Percentiles rank a stretch among this genome's conserved stretches.
These are phyloP conservation scores for Melanotus villosus DNA, from an alignment of 2,888 invertebrate species.

Conservation along the genomic window DNA sequence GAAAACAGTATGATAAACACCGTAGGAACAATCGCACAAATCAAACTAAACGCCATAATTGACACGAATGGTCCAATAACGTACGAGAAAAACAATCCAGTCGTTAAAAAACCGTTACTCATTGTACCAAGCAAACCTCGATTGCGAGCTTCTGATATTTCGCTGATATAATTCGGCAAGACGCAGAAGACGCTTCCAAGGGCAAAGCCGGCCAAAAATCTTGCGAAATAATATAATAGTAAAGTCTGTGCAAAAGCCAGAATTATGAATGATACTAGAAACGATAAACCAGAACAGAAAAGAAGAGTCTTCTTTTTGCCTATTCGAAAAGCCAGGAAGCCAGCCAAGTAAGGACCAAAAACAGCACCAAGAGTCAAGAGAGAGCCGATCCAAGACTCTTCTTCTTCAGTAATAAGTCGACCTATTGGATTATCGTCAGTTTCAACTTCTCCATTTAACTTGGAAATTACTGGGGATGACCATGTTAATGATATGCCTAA, in stretches of 20 bases:
- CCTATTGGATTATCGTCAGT: conserved; percentile 68
- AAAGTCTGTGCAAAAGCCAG: conserved; percentile 60
- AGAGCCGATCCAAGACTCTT: conserved; percentile 83
- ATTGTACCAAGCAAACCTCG: conserved; percentile 88
- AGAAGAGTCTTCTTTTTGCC: conserved; percentile 78
- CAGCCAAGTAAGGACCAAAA: conserved; percentile 78
- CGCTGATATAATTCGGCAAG: conserved; percentile 87
- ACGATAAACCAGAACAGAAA: conserved; percentile 75
- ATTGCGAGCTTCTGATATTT: conserved; percentile 77
- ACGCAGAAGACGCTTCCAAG: conserved; percentile 79
- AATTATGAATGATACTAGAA: conserved; percentile 69
- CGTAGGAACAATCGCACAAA: conserved; percentile 76
- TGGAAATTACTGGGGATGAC: conserved; percentile 61
- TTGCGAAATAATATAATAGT: conserved; percentile 62
- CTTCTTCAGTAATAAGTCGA: conserved; percentile 69
- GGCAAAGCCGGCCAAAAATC: conserved; percentile 73
- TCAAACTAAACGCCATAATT: conserved; percentile 76
- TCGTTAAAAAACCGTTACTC: conserved; percentile 80
- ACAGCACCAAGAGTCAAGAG: conserved; percentile 74
- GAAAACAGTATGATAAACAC: conserved; percentile 74
- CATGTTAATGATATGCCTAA: conserved; percentile 68
- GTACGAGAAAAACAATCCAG: conserved; percentile 81
- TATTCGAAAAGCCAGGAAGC: conserved; percentile 75
- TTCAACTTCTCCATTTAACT: conserved; percentile 54
- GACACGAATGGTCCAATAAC: conserved; percentile 80